Evolutionary conservation across 1,140 invertebrate genomes (phyloP).

Genomic region (Leptonema lineaticorne): DNA sequence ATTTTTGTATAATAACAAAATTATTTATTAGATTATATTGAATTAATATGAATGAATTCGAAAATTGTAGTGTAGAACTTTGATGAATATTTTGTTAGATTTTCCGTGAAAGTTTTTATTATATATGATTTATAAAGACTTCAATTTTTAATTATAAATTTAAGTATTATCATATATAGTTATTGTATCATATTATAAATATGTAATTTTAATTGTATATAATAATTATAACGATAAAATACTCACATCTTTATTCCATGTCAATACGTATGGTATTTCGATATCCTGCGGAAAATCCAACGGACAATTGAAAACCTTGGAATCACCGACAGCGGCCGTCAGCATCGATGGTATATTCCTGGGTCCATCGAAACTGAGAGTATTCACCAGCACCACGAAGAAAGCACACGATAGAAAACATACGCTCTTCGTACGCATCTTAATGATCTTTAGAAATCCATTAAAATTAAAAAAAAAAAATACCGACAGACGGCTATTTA

Average conservation of each 20-base stretch:
- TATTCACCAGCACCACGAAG: neutral
- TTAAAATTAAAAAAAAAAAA: neutral
- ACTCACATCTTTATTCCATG: constrained; percentile 90
- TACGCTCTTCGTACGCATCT: neutral
- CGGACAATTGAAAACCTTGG: constrained; percentile 85
- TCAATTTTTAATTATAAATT: no score
- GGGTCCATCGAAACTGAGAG: constrained; percentile 13
- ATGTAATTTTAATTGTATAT: no score
- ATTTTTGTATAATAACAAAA: no score
- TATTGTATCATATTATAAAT: no score
- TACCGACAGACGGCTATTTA: neutral
- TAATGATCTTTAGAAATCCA: neutral
- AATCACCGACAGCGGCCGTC: constrained; percentile 79
- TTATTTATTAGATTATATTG: no score
- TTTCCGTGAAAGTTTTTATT: no score
- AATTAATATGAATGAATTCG: no score
- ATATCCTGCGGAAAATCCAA: constrained; percentile 87
- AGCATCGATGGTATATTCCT: constrained; percentile 60
- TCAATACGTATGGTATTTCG: constrained; percentile 83
- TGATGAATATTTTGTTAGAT: no score
- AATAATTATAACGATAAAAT: no score
- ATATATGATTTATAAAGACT: no score
- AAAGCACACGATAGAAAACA: neutral
- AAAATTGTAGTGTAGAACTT: no score
- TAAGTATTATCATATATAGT: no score